phyloP scores from a whole-genome alignment of 2,888 invertebrate species.

The Nephrotoma appendiculata region DNA sequence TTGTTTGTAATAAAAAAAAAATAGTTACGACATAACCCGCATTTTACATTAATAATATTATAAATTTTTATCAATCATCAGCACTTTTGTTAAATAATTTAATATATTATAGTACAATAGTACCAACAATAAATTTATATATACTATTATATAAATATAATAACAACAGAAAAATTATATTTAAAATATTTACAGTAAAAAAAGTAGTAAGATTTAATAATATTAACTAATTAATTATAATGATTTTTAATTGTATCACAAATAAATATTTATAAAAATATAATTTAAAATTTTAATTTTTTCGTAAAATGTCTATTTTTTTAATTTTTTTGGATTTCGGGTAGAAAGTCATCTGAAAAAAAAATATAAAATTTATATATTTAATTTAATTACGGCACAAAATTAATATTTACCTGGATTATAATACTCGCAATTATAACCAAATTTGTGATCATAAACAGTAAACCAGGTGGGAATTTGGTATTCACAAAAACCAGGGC shows the following conservation, averaged over 20 bases:
- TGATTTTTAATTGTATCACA: not conserved
- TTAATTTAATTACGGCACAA: not conserved
- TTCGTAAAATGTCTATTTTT: not conserved
- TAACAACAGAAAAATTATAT: not conserved
- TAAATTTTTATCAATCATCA: too few species aligned
- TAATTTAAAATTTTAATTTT: not conserved
- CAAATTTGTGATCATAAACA: slow-evolving; percentile 13
- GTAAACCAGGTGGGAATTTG: slow-evolving; percentile 12
- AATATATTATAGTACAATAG: too few species aligned
- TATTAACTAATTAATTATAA: not conserved
- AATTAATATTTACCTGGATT: slow-evolving; percentile 9
- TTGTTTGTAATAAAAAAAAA: too few species aligned
- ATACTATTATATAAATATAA: not conserved
- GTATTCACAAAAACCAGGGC: slow-evolving; percentile 8
- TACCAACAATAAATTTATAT: too few species aligned
- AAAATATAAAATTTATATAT: not conserved
- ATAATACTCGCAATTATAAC: slow-evolving; percentile 11
- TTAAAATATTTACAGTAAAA: not conserved
- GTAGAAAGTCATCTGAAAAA: not conserved
- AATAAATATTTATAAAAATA: not conserved
- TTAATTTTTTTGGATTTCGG: not conserved
- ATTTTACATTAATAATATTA: too few species aligned
- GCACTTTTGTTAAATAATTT: too few species aligned
- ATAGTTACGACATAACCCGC: too few species aligned
- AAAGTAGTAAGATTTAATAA: not conserved